Percentiles rank a stretch among this genome's conserved stretches.
phyloP scores from a whole-genome alignment of 2,888 invertebrate genomes.

The Drosophila hamatofila region DNA sequence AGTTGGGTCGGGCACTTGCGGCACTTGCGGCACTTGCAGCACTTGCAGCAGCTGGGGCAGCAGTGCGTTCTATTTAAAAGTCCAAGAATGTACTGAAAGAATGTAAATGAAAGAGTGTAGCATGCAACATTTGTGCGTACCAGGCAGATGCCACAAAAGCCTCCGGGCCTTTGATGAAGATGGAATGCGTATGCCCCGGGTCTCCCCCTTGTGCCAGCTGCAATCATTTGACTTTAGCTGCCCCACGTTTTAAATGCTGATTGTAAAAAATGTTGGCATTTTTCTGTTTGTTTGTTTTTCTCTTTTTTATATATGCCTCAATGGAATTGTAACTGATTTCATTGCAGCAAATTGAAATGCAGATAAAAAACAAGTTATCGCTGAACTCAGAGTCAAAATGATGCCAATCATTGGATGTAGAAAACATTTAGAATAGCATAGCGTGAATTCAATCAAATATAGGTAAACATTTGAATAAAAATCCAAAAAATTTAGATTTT shows the following conservation, averaged over 20 bases:
- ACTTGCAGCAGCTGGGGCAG: conserved; percentile 33
- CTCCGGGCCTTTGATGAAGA: conserved; percentile 71
- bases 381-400: conserved; percentile 14
- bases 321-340: conserved; percentile 66
- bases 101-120: conserved; percentile 57
- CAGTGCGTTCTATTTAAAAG: conserved; percentile 57
- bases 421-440: conserved; percentile 1
- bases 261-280: conserved; percentile 69
- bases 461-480: conserved; percentile 6
- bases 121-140: conserved; percentile 59
- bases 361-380: conserved; percentile 19
- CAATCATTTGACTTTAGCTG: conserved; percentile 73
- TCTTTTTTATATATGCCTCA: conserved; percentile 27
- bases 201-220: conserved; percentile 52
- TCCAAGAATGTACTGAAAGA: conserved; percentile 35
- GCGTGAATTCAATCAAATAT: background rate
- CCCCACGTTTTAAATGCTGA: conserved; percentile 64
- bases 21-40: conserved; percentile 29
- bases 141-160: conserved; percentile 58
- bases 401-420: conserved; percentile 11
- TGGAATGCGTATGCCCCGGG: conserved; percentile 60
- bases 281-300: background rate
- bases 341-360: conserved; percentile 60
- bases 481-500: background rate
- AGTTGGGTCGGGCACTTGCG: conserved; percentile 36